Evolutionary conservation across 2,888 invertebrate genomes (phyloP).

Genomic region (Rhagonycha lutea): DNA sequence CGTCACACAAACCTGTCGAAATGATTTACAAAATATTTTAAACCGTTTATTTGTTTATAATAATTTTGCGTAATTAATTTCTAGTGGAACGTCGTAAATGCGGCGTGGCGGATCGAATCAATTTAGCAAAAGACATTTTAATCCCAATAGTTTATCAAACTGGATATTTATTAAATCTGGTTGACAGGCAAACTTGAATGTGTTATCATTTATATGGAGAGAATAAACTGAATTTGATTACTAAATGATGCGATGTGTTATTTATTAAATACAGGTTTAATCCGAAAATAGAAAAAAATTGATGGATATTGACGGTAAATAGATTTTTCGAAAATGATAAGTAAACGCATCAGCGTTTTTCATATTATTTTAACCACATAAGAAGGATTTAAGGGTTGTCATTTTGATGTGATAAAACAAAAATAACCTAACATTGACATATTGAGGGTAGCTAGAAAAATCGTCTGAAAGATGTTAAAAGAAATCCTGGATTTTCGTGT

Average conservation of each 20-base stretch:
- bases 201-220: not conserved
- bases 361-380: not conserved
- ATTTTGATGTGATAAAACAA: not conserved
- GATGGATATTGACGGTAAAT: not conserved
- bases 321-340: not conserved
- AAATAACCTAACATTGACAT: not conserved
- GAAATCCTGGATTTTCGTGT: not conserved
- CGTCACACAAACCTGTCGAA: constrained; percentile 15
- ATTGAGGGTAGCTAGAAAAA: not conserved
- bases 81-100: not conserved
- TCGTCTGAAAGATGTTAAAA: not conserved
- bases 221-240: not conserved
- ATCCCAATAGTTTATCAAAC: constrained; percentile 1
- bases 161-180: constrained; percentile 7
- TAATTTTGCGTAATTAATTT: not conserved
- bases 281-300: not conserved
- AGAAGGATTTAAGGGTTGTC: not conserved
- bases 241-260: not conserved
- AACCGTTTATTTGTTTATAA: constrained; percentile 2
- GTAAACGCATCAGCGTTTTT: not conserved
- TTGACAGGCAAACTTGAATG: not conserved
- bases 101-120: not conserved
- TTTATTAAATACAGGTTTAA: not conserved
- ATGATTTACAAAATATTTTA: constrained; percentile 7
- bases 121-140: constrained; percentile 1